Conservation (phyloP, 2,113 vertebrate species). For the Balaeniceps rex region DNA sequence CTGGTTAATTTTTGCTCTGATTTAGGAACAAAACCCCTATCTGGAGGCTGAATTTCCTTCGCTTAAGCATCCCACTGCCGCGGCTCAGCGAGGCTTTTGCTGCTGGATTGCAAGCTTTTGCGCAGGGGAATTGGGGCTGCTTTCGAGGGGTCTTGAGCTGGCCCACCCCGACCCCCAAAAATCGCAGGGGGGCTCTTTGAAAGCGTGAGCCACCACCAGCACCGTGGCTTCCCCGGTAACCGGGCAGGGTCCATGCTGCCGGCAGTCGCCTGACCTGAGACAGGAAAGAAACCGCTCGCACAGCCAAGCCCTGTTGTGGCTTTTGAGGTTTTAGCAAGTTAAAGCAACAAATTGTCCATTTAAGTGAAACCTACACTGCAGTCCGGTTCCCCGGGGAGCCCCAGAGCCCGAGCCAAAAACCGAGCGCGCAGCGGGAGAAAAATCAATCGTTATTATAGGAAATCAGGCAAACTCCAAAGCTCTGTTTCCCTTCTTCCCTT, state of each 20-base stretch:
- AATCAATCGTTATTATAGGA: not conserved
- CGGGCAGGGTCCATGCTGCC: not conserved
- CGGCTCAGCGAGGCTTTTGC: not conserved
- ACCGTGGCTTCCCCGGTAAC: not conserved
- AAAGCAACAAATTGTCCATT: conserved; percentile 16
- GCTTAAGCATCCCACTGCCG: not conserved
- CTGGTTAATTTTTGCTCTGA: not conserved
- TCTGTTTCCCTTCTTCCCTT: not conserved
- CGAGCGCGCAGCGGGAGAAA: not conserved
- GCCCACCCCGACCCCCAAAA: not conserved
- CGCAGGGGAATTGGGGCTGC: not conserved
- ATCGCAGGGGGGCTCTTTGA: not conserved
- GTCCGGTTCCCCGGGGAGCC: not conserved
- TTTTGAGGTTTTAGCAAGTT: conserved; percentile 21
- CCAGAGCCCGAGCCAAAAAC: not conserved
- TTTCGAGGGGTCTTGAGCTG: not conserved
- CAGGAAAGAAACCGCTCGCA: not conserved
- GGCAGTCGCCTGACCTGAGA: not conserved
- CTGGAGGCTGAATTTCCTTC: not conserved
- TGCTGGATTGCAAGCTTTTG: not conserved
- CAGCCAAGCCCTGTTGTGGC: not conserved
- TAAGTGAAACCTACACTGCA: not conserved
- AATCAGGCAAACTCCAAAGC: not conserved
- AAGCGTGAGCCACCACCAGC: accelerated
- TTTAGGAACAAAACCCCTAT: not conserved